Evolutionary conservation across 2,113 vertebrate species (phyloP).

Genomic region (Tachysurus fulvidraco): DNA sequence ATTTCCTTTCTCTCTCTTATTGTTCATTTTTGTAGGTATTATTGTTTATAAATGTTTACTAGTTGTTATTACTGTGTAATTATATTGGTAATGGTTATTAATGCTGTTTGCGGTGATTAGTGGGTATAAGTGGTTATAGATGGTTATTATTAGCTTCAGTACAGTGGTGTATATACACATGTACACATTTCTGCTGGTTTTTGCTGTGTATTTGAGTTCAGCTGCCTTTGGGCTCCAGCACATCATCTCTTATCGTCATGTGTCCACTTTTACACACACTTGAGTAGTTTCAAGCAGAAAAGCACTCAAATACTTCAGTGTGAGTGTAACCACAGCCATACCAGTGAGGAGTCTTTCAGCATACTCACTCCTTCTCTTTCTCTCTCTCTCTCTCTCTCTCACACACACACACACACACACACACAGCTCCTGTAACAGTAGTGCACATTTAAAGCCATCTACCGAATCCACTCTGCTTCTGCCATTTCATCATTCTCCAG

Average conservation of each 20-base stretch:
- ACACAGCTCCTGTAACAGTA: constrained; percentile 16
- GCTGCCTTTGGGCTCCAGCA: not conserved
- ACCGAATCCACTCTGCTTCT: not conserved
- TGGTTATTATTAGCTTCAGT: not conserved
- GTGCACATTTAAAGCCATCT: not conserved
- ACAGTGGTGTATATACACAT: not conserved
- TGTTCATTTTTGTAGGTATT: not conserved
- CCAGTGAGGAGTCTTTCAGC: constrained; percentile 2
- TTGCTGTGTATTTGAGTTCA: not conserved
- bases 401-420: not conserved
- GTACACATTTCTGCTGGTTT: not conserved
- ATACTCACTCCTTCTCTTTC: not conserved
- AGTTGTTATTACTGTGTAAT: not conserved
- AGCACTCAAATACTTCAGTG: constrained; percentile 10
- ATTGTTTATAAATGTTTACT: not conserved
- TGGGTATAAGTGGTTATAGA: not conserved
- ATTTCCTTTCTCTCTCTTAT: not conserved
- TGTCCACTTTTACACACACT: not conserved
- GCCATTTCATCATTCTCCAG: constrained; percentile 63
- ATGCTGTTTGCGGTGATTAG: not conserved
- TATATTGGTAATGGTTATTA: not conserved
- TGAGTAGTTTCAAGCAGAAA: constrained; percentile 1
- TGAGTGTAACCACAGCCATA: not conserved
- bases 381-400: not conserved
- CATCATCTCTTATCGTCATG: not conserved